A percentile compares a stretch with the other conserved stretches of the same genome.
These are phyloP conservation scores for Liposcelis brunnea DNA, from an alignment of 2,888 invertebrate genomes.

Conservation along the genomic window DNA sequence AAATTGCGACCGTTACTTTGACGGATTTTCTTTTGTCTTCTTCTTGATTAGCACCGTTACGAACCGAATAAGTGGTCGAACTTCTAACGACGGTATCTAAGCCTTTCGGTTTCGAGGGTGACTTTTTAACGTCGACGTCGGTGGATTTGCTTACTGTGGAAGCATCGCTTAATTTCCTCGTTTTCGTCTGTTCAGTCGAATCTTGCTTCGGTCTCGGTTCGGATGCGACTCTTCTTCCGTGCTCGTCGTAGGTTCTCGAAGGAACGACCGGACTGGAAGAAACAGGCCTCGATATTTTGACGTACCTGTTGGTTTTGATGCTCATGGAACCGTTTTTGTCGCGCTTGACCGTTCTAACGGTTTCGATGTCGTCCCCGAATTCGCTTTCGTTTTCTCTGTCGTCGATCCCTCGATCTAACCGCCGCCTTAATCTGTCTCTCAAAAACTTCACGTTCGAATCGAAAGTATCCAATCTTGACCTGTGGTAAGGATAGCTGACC, in stretches of 20 bases:
- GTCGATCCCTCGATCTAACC: constrained; percentile 24
- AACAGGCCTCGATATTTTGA: constrained; percentile 15
- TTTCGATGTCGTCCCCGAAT: constrained; percentile 12
- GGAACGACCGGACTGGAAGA: constrained; percentile 24
- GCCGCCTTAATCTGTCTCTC: constrained; percentile 42
- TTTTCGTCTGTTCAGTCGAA: not conserved
- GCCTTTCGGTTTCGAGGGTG: not conserved
- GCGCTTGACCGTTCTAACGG: not conserved
- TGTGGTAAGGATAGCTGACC: constrained; percentile 25
- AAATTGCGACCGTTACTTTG: constrained; percentile 29
- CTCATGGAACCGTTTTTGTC: constrained; percentile 4
- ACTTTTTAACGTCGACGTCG: too few species aligned
- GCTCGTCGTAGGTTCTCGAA: constrained; percentile 13
- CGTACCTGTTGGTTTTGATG: constrained; percentile 4
- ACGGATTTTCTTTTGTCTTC: constrained; percentile 25
- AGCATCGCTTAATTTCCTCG: constrained; percentile 21
- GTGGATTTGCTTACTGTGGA: constrained; percentile 41
- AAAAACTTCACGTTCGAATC: constrained; percentile 40
- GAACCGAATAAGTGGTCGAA: constrained; percentile 26
- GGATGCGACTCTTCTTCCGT: not conserved
- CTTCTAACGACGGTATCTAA: constrained; percentile 27
- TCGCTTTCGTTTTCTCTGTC: constrained; percentile 16
- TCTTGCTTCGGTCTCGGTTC: constrained; percentile 12
- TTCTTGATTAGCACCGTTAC: constrained; percentile 18
- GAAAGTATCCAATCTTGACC: constrained; percentile 32